Percentiles rank a stretch among this genome's conserved stretches.
phyloP scores from a whole-genome alignment of 2,888 invertebrate species.

The Cecidostiba fungosa region DNA sequence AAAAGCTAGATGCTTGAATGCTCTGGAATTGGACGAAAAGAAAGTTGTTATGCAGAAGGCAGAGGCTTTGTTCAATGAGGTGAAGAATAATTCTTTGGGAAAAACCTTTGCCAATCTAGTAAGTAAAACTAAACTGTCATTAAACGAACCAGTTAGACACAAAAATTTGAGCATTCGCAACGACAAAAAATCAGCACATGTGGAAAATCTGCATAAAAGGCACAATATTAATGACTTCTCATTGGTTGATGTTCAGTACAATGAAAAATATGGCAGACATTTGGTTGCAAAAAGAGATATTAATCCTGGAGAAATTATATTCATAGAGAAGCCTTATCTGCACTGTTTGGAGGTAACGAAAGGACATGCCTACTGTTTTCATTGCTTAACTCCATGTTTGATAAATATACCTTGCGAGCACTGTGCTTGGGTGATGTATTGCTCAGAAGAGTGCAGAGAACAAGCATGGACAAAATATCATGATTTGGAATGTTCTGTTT shows the following conservation, averaged over 20 bases:
- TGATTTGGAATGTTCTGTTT: slow-evolving; percentile 87
- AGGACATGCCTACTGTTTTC: slow-evolving; percentile 84
- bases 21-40: neutral
- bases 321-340: slow-evolving; percentile 88
- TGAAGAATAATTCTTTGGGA: neutral
- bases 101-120: neutral
- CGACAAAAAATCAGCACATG: slow-evolving; percentile 20
- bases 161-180: neutral
- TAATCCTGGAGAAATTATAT: slow-evolving; percentile 88
- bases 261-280: slow-evolving; percentile 85
- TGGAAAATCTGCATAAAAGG: slow-evolving; percentile 40
- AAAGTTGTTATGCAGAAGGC: neutral
- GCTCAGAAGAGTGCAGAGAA: slow-evolving; percentile 84
- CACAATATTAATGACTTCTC: slow-evolving; percentile 82
- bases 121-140: neutral
- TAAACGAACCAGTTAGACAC: neutral
- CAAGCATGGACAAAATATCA: slow-evolving; percentile 87
- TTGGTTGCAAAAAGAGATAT: slow-evolving; percentile 86
- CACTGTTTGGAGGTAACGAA: slow-evolving; percentile 82
- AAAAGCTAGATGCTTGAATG: slow-evolving; percentile 2
- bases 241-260: slow-evolving; percentile 83
- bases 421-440: slow-evolving; percentile 86
- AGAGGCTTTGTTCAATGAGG: neutral
- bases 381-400: slow-evolving; percentile 84
- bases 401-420: slow-evolving; percentile 84